Percentiles rank a stretch among this genome's conserved stretches.
phyloP scores from a whole-genome alignment of 2,113 vertebrate genomes.

The Ariopsis seemanni region DNA sequence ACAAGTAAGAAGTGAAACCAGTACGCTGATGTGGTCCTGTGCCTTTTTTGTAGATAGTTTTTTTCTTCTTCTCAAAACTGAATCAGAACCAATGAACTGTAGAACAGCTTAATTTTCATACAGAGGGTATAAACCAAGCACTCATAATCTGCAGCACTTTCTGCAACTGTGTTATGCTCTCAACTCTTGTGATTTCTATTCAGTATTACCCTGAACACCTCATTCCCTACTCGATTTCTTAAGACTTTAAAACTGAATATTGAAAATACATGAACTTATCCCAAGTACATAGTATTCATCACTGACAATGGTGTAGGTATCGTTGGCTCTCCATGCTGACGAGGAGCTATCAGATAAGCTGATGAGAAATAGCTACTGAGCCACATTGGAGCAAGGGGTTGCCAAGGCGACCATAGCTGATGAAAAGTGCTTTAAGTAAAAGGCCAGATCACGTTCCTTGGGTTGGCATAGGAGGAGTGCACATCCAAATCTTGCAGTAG shows the following conservation, averaged over 20 bases:
- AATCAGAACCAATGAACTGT: not conserved
- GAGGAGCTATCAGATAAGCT: slow-evolving; percentile 15
- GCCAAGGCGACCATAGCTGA: slow-evolving; percentile 8
- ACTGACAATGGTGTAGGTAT: not conserved
- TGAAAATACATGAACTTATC: not conserved
- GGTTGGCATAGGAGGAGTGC: not conserved
- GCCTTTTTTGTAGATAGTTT: not conserved
- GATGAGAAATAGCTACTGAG: slow-evolving; percentile 7
- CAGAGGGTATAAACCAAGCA: not conserved
- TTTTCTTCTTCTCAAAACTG: not conserved
- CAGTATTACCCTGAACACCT: not conserved
- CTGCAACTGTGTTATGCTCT: not conserved
- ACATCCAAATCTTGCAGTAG: not conserved
- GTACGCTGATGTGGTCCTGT: not conserved
- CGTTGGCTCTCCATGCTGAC: not conserved
- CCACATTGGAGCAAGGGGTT: slow-evolving; percentile 16
- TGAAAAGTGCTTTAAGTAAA: slow-evolving; percentile 7
- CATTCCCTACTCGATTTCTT: not conserved
- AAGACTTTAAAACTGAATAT: not conserved
- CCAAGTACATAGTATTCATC: not conserved
- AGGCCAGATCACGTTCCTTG: not conserved
- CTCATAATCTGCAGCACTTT: not conserved
- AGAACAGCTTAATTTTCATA: not conserved
- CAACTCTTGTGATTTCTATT: not conserved
- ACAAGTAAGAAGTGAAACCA: not conserved